Evolutionary conservation across 2,797 vertebrate species (phyloP), one percentile per base, ranked within the genome.

Genomic region (Halcyon badia): DNA sequence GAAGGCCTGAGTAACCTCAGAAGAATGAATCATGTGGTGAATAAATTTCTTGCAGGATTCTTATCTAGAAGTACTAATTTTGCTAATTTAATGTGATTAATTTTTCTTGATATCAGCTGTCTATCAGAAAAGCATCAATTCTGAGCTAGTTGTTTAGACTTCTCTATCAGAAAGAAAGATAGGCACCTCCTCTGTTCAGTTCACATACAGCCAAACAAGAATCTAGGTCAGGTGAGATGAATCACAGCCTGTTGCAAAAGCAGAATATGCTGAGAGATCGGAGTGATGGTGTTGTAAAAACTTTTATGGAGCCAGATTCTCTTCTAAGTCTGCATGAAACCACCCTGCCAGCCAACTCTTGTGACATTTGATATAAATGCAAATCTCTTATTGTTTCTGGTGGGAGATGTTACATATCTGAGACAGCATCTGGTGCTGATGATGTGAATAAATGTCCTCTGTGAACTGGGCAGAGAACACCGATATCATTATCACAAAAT

Each of bases 401-500:
- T 54, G 44, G 33, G 64, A 94, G 44, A 92, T 78, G 68, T 80
- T 76, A 89, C 48, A 0, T 95, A 94, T 93, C 91, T 85, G 72
- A 85, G 68, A 68, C 41, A 78, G 42, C 77, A 91, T 78, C 92
- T 96, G 94, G 73, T 95, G 39, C 44, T 51, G 72, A n/a, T 87
- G 79, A 60, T 92, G 41, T 73, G 65, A 91, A 76, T 87, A 80
- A 95, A 88, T 71, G 86, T 83, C 28, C 80, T 58, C 35, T 58
- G 33, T 79, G 84, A 94, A 84, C 88, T 57, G 71, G 91, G 83
- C 75, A 96, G 92, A 87, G 65, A 90, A n/a, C 71, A 81, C 35
- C 0, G 0, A 26, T 81, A 54, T 41, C 3, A 0, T 57, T 91
- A 15, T 76, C 89, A 80, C 8, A 41, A 90, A 57, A 84, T 54